Evolutionary conservation across 2,797 vertebrate genomes (phyloP).

Genomic region (Coreius guichenoti): DNA sequence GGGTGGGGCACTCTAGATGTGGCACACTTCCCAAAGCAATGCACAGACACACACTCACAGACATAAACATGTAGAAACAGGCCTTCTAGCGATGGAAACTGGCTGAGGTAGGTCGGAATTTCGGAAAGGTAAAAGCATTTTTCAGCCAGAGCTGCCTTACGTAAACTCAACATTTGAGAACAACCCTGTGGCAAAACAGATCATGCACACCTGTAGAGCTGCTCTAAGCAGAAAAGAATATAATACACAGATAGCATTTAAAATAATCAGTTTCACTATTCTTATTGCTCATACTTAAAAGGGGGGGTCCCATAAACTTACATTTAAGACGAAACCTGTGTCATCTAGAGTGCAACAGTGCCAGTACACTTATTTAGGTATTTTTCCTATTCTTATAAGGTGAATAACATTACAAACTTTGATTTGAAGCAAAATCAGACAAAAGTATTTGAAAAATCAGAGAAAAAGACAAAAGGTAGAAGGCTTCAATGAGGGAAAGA

Average conservation of each 20-base stretch:
- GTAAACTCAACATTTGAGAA: not conserved
- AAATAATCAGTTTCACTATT: not conserved
- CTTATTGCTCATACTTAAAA: not conserved
- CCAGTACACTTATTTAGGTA: not conserved
- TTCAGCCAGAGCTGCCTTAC: not conserved
- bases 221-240: not conserved
- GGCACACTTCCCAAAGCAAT: constrained; percentile 10
- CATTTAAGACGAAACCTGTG: not conserved
- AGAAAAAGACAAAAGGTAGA: not conserved
- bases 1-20: constrained; percentile 42
- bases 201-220: not conserved
- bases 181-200: constrained; percentile 1
- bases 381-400: not conserved
- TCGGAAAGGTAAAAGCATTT: not conserved
- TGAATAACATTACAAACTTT: not conserved
- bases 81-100: constrained; percentile 21
- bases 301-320: not conserved
- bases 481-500: not conserved
- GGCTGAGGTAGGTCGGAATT: not conserved
- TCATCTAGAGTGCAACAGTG: not conserved
- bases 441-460: not conserved
- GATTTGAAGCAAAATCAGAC: not conserved
- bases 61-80: constrained; percentile 39
- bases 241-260: not conserved
- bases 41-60: not conserved